These are phyloP conservation scores for Lasiommata megera DNA, from an alignment of 2,888 invertebrate genomes.

Conservation along the genomic window DNA sequence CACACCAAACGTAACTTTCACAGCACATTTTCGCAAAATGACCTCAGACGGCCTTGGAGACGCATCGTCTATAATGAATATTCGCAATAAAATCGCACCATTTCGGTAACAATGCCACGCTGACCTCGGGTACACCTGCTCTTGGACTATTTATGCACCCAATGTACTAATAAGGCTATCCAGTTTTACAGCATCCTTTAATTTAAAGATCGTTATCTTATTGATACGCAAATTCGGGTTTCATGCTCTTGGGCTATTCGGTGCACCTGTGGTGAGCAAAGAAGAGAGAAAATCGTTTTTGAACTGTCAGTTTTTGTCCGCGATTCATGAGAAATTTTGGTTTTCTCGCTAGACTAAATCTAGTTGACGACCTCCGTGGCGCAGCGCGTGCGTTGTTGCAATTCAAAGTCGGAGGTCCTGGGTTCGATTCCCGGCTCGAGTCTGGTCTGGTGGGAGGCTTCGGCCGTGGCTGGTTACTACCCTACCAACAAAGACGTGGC, in stretches of 20 bases:
- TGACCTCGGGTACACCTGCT: slow-evolving; percentile 27
- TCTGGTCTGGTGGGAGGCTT: too few species aligned
- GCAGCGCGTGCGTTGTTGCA: too few species aligned
- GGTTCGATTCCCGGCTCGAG: too few species aligned
- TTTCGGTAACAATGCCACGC: slow-evolving; percentile 42
- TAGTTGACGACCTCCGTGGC: too few species aligned
- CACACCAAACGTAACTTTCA: slow-evolving; percentile 44
- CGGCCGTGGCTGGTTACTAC: too few species aligned
- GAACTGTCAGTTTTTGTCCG: too few species aligned
- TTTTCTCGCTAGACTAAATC: too few species aligned
- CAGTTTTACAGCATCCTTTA: slow-evolving; percentile 6
- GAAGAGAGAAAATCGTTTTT: too few species aligned
- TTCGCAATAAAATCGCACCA: slow-evolving; percentile 44
- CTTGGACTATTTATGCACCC: slow-evolving; percentile 22
- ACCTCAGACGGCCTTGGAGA: slow-evolving; percentile 55
- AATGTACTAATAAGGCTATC: slow-evolving; percentile 20
- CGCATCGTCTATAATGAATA: slow-evolving; percentile 42
- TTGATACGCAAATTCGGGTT: neutral
- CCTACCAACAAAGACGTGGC: too few species aligned
- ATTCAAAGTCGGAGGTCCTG: too few species aligned
- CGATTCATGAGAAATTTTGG: too few species aligned
- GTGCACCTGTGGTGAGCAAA: too few species aligned
- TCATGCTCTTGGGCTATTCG: neutral
- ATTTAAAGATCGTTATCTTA: neutral
- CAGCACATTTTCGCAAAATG: slow-evolving; percentile 50